Conservation (phyloP, 2,113 vertebrate genomes). For the Carassius carassius region DNA sequence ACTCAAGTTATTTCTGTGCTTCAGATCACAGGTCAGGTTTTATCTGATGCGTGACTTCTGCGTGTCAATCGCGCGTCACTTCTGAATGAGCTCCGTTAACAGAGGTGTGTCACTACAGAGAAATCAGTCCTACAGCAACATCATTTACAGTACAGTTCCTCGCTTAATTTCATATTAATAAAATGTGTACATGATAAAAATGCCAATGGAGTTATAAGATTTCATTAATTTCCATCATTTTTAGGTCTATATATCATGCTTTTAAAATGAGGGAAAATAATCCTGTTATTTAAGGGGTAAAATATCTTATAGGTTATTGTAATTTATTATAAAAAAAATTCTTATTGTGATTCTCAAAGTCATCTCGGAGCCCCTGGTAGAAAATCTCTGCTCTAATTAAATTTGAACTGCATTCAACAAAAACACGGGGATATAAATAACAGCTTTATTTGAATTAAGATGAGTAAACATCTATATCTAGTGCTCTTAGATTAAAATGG, state of each 20-base stretch:
- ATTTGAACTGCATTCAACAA: background rate
- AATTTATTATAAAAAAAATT: no score
- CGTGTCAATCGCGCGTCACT: background rate
- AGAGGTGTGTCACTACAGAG: constrained; percentile 7
- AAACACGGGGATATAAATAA: background rate
- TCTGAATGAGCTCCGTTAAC: constrained; percentile 13
- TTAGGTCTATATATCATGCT: no score
- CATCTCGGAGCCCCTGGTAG: background rate
- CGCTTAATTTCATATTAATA: background rate
- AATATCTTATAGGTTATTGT: background rate
- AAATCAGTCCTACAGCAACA: background rate
- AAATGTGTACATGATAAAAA: background rate
- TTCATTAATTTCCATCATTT: no score
- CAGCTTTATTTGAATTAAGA: no score
- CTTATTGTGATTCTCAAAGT: background rate
- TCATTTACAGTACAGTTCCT: background rate
- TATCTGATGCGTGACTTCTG: background rate
- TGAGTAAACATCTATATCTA: background rate
- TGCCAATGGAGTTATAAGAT: no score
- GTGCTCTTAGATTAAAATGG: background rate
- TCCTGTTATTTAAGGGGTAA: background rate
- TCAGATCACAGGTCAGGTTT: background rate
- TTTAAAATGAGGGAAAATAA: no score
- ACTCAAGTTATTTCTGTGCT: background rate
- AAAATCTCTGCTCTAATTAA: background rate